Evolutionary conservation across 2,888 invertebrate species (phyloP), one percentile per base, ranked within the genome.

Genomic region (Shargacucullia verbasci): DNA sequence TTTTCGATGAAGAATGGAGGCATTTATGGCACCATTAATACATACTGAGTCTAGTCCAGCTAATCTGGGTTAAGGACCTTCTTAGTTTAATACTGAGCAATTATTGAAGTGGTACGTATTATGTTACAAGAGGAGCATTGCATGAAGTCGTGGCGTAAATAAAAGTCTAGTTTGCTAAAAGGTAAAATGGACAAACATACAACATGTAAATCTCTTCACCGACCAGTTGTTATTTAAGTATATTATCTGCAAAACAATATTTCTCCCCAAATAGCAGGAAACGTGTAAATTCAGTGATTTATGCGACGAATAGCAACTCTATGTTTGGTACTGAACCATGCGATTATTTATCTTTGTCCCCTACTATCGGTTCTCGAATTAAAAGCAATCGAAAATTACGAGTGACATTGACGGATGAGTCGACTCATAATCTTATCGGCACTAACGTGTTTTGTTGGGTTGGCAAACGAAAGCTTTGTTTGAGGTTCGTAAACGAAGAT

Each of bases 231-330:
- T 57, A 52, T 56, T 50, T 48, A 50, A 49, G 49, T 56, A 41
- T 25, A 38, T 56, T 61, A 61, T 58, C 66, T 39, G 49, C 41
- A 38, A 57, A 57, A 67, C 69, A 69, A 69, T 69, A 63, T 63
- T 68, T 67, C 50, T 68, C 58, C 40, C 45, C 47, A 58, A 66
- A 73, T 76, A 66, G 67, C 72, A 69, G 70, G 74, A 68, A 78
- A 74, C 57, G 82, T 83, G 81, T 81, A 82, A 83, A 82, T 83
- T 72, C 77, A 47, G 65, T 83, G 85, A 86, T 87, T 83, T 84
- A 86, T 84, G 81, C 82, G 81, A 79, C 76, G 82, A 83, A 81
- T 79, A 78, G 81, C 62, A 57, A 65, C 72, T 65, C 67, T 57
- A 49, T 73, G 64, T 72, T 71, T 71, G 67, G 71, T 58, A 62